Conservation (phyloP, 2,113 vertebrate genomes). For the Manacus vitellinus region DNA sequence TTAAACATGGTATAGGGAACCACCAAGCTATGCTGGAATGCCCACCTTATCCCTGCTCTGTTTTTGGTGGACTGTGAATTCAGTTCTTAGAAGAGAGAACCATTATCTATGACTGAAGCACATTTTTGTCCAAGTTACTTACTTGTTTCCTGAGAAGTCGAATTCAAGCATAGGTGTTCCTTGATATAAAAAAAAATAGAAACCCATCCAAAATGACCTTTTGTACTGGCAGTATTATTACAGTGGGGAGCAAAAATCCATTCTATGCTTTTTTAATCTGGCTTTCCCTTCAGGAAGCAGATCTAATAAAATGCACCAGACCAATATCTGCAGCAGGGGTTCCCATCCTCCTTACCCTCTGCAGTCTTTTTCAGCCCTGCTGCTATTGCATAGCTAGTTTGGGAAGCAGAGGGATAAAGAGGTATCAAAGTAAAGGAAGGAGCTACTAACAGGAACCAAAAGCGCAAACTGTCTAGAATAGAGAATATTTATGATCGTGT, state of each 20-base stretch:
- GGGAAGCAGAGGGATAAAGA: background rate
- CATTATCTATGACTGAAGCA: background rate
- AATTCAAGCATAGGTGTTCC: background rate
- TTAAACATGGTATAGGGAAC: background rate
- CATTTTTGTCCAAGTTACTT: background rate
- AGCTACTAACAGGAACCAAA: background rate
- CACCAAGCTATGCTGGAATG: background rate
- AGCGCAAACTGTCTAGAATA: background rate
- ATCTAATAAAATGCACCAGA: conserved; percentile 22
- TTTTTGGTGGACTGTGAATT: background rate
- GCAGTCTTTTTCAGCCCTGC: background rate
- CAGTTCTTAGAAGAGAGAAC: background rate
- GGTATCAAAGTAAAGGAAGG: background rate
- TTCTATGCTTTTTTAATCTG: background rate
- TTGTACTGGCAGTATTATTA: background rate
- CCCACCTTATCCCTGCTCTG: background rate
- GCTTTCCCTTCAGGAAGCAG: background rate
- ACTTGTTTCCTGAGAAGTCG: background rate
- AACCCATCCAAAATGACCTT: background rate
- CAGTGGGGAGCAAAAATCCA: background rate
- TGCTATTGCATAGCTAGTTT: background rate
- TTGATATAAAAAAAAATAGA: background rate
- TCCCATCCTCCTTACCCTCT: background rate
- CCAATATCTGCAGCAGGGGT: background rate
- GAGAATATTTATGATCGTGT: background rate